These are phyloP conservation scores for Hipposideros larvatus DNA, from an alignment of 2,797 vertebrate species.

Conservation along the genomic window DNA sequence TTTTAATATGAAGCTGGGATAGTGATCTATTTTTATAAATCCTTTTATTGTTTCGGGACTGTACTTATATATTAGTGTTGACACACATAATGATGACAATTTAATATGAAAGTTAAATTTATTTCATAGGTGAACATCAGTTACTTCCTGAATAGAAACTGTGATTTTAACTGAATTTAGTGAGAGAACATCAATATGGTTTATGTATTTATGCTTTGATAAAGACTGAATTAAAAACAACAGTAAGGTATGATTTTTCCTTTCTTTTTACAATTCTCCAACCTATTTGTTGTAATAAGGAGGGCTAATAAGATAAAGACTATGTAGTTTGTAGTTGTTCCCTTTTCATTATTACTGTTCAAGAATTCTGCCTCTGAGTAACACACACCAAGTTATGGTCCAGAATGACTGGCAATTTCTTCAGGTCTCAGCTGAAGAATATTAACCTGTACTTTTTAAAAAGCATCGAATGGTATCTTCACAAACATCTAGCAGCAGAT, in stretches of 20 bases:
- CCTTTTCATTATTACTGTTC: not conserved
- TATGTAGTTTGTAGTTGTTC: not conserved
- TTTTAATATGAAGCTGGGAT: not conserved
- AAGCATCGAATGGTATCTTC: not conserved
- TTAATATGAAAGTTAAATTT: slow-evolving; percentile 20
- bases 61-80: not conserved
- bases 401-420: not conserved
- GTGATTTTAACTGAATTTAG: not conserved
- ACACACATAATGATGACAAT: not conserved
- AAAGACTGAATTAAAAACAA: slow-evolving; percentile 53
- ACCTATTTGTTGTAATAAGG: not conserved
- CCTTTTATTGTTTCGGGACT: not conserved
- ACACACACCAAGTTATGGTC: not conserved
- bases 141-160: slow-evolving; percentile 47
- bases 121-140: not conserved
- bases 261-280: slow-evolving; percentile 27
- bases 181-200: not conserved
- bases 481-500: not conserved
- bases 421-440: not conserved
- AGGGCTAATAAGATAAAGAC: not conserved
- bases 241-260: not conserved
- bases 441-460: slow-evolving; percentile 38
- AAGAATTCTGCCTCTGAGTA: not conserved
- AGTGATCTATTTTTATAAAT: not conserved
- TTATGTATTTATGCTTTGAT: not conserved